Conservation (phyloP, 2,113 vertebrate genomes). For the Semnopithecus entellus region DNA sequence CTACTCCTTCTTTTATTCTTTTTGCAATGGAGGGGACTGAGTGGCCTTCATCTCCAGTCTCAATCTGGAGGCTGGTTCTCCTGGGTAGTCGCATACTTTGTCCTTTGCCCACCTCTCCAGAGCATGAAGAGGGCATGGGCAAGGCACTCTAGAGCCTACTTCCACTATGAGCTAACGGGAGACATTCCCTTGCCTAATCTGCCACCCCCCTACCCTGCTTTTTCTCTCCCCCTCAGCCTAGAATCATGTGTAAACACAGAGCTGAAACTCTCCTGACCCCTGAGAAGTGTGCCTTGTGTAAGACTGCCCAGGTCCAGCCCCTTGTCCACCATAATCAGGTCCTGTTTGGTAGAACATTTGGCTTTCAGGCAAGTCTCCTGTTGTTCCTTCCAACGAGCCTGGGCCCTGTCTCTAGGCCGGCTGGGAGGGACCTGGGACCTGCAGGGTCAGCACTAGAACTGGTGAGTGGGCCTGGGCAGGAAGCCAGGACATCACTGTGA, state of each 20-base stretch:
- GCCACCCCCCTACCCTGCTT: not conserved
- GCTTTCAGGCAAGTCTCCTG: not conserved
- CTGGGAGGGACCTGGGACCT: not conserved
- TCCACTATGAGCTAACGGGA: not conserved
- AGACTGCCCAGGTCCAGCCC: not conserved
- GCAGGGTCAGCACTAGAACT: not conserved
- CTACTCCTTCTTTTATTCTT: not conserved
- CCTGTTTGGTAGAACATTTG: not conserved
- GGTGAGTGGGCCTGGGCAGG: conserved; percentile 38
- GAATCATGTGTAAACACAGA: not conserved
- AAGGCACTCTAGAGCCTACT: not conserved
- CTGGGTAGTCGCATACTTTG: not conserved
- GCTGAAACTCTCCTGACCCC: not conserved
- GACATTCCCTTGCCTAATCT: not conserved
- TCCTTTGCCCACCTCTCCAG: not conserved
- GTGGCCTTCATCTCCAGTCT: not conserved
- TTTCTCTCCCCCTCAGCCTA: not conserved
- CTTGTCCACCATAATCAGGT: not conserved
- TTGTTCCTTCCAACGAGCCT: not conserved
- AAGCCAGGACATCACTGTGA: conserved; percentile 54
- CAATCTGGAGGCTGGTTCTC: not conserved
- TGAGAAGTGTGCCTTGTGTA: not conserved
- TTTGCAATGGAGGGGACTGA: not conserved
- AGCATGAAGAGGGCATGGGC: not conserved
- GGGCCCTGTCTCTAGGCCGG: not conserved